Evolutionary conservation across 2,113 vertebrate species (phyloP).

Genomic region (Danionella cerebrum): DNA sequence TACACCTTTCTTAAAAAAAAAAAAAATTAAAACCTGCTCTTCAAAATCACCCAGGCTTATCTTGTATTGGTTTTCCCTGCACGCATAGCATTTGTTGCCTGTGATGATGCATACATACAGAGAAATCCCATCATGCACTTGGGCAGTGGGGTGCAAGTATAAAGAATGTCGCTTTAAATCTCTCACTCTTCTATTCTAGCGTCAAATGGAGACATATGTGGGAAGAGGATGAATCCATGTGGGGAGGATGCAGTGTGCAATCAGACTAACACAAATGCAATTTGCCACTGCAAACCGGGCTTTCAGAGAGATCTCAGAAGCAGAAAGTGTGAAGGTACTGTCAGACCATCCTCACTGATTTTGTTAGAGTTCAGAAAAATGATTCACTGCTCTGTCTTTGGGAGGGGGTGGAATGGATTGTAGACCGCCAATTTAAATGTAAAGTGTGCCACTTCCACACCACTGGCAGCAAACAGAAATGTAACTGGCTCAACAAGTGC

Average conservation of each 20-base stretch:
- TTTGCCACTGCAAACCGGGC: conserved; percentile 88
- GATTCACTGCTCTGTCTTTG: background rate
- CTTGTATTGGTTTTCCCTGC: conserved; percentile 10
- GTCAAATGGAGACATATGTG: conserved; percentile 76
- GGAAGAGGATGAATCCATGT: conserved; percentile 82
- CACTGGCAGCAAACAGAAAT: background rate
- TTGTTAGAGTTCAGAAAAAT: conserved; percentile 8
- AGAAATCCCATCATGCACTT: background rate
- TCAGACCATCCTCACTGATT: background rate
- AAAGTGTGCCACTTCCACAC: background rate
- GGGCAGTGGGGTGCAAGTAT: conserved; percentile 6
- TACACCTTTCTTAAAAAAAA: too few relatives aligned
- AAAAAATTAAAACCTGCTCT: too few relatives aligned
- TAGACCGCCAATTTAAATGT: background rate
- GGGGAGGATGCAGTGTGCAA: conserved; percentile 91
- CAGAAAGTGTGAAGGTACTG: conserved; percentile 86
- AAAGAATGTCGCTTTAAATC: conserved; percentile 41
- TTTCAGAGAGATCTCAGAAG: conserved; percentile 84
- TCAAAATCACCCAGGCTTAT: background rate
- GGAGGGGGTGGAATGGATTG: background rate
- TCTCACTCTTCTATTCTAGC: conserved; percentile 61
- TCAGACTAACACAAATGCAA: conserved; percentile 76
- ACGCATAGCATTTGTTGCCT: background rate
- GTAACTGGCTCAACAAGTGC: too few relatives aligned
- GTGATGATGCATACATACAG: background rate